phyloP scores from a whole-genome alignment of 1,140 invertebrate genomes.

The Lordiphosa collinella region DNA sequence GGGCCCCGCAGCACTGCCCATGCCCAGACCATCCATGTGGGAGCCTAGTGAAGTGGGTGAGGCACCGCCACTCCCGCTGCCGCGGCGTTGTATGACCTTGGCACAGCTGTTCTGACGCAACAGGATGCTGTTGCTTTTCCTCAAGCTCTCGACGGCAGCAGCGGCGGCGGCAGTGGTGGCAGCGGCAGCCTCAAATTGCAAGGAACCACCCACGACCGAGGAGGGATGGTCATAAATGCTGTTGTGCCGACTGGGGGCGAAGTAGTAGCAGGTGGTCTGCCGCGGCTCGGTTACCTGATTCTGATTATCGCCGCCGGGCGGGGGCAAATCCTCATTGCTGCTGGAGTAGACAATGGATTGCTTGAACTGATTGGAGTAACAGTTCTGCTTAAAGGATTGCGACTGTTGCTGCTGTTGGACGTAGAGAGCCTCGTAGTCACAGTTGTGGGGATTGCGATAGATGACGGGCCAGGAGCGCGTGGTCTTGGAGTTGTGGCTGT shows the following conservation, averaged over 20 bases:
- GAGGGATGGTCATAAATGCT: constrained; percentile 79
- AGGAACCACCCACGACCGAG: constrained; percentile 68
- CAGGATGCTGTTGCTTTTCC: constrained; percentile 72
- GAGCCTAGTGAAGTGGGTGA: constrained; percentile 69
- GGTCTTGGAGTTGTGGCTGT: constrained; percentile 75
- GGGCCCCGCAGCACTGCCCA: constrained; percentile 52
- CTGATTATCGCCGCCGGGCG: constrained; percentile 12
- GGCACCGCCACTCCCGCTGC: constrained; percentile 48
- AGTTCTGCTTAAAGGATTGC: constrained; percentile 70
- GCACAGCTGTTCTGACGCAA: constrained; percentile 73
- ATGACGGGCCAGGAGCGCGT: constrained; percentile 79
- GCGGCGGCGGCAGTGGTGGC: constrained; percentile 70
- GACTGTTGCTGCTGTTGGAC: constrained; percentile 56
- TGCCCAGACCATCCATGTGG: constrained; percentile 68
- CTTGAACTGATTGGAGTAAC: constrained; percentile 76
- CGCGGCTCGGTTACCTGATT: constrained; percentile 32
- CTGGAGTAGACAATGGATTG: constrained; percentile 75
- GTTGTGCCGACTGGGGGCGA: constrained; percentile 70
- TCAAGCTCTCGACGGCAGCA: constrained; percentile 68
- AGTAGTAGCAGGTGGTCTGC: constrained; percentile 74
- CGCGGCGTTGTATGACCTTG: constrained; percentile 65
- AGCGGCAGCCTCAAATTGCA: constrained; percentile 67
- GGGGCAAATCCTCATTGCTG: constrained; percentile 68
- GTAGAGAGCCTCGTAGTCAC: constrained; percentile 78
- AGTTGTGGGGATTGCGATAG: constrained; percentile 76